Evolutionary conservation across 2,113 vertebrate species (phyloP).

Genomic region (Gila orcuttii): DNA sequence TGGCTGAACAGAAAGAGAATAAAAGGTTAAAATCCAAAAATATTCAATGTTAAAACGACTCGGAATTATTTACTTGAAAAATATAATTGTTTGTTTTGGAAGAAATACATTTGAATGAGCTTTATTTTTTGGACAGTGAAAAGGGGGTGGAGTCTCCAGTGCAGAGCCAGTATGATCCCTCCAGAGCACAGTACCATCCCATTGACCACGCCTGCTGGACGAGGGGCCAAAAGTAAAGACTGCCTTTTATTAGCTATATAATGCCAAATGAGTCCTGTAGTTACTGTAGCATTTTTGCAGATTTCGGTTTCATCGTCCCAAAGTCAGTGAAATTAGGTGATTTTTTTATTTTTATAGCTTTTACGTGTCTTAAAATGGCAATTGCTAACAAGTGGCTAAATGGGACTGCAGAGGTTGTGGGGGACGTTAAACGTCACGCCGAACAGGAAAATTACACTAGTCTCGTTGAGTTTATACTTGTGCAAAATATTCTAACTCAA

Average conservation of each 20-base stretch:
- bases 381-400: too few relatives aligned
- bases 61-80: not conserved
- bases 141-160: slow-evolving; percentile 55
- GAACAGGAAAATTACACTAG: too few relatives aligned
- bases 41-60: not conserved
- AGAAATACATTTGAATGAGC: not conserved
- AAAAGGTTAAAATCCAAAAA: slow-evolving; percentile 61
- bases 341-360: too few relatives aligned
- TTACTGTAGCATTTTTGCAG: not conserved
- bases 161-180: slow-evolving; percentile 75
- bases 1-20: slow-evolving; percentile 62
- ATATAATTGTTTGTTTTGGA: not conserved
- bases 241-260: not conserved
- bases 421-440: too few relatives aligned
- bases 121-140: slow-evolving; percentile 58
- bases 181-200: slow-evolving; percentile 81
- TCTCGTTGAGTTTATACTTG: too few relatives aligned
- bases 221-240: slow-evolving; percentile 78
- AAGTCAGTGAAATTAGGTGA: too few relatives aligned
- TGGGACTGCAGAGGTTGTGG: too few relatives aligned
- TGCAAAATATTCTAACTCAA: not conserved
- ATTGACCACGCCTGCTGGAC: slow-evolving; percentile 86
- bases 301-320: too few relatives aligned
- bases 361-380: too few relatives aligned
- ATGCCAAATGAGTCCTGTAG: not conserved